Percentiles rank a stretch among this genome's conserved stretches.
Evolutionary conservation across 2,797 vertebrate species (phyloP).

Genomic region (Enteromius argenteus): DNA sequence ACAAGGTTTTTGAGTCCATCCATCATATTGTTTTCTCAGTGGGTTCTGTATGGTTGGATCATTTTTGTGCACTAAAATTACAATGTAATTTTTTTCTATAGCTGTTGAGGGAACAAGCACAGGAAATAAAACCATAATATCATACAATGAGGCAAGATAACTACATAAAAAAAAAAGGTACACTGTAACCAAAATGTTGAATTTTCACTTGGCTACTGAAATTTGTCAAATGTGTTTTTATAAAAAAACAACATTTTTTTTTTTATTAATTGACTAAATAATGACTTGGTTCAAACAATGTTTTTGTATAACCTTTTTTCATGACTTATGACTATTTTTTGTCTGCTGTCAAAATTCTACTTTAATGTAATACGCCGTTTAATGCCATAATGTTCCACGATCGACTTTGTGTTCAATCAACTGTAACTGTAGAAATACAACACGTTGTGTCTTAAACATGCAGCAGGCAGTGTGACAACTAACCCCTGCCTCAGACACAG

Average conservation of each 20-base stretch:
- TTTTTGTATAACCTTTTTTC: not conserved
- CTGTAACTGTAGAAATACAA: not conserved
- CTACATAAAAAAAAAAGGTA: not conserved
- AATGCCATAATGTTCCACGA: not conserved
- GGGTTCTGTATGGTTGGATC: not conserved
- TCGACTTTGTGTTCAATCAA: not conserved
- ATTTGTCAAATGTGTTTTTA: not conserved
- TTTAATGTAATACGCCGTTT: not conserved
- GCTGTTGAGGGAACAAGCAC: not conserved
- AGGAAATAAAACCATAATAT: not conserved
- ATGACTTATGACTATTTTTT: not conserved
- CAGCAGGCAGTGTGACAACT: not conserved
- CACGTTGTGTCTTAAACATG: not conserved
- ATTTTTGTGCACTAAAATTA: not conserved
- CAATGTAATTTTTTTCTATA: not conserved
- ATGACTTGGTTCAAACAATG: not conserved
- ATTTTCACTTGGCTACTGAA: not conserved
- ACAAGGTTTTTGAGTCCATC: not conserved
- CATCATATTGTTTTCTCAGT: not conserved
- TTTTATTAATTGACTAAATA: too few species aligned
- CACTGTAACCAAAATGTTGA: not conserved
- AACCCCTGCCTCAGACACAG: not conserved
- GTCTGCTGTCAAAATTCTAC: not conserved
- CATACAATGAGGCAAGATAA: not conserved
- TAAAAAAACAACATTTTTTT: too few species aligned